Evolutionary conservation across 2,888 invertebrate genomes (phyloP).

Genomic region (Lasioglossum oenotherae): DNA sequence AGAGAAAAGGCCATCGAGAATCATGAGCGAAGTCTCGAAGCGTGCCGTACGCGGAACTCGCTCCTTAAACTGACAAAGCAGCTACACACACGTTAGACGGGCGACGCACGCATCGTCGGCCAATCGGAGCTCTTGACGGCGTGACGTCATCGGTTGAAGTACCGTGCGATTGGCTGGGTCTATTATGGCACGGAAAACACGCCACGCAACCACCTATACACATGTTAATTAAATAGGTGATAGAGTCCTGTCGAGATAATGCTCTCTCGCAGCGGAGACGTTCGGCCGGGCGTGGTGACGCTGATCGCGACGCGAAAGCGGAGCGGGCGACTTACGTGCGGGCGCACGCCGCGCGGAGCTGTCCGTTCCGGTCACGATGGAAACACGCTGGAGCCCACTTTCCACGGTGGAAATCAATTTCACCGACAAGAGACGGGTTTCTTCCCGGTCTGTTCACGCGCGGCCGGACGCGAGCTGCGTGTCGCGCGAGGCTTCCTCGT

Average conservation of each 20-base stretch:
- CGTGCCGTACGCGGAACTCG: conserved; percentile 70
- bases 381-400: conserved; percentile 69
- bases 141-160: conserved; percentile 80
- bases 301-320: conserved; percentile 50
- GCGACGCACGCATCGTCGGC: conserved; percentile 71
- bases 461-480: conserved; percentile 7
- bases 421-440: conserved; percentile 18
- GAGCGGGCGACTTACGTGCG: conserved; percentile 59
- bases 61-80: conserved; percentile 74
- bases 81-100: conserved; percentile 72
- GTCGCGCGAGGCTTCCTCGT: conserved; percentile 12
- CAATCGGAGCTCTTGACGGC: conserved; percentile 70
- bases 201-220: conserved; percentile 84
- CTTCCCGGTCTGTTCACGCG: neutral
- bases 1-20: conserved; percentile 39
- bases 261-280: conserved; percentile 49
- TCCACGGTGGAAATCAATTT: conserved; percentile 68
- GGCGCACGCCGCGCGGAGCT: conserved; percentile 46
- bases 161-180: conserved; percentile 80
- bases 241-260: conserved; percentile 73
- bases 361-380: conserved; percentile 66
- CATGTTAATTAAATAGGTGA: conserved; percentile 81
- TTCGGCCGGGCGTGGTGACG: conserved; percentile 73
- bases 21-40: conserved; percentile 65
- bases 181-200: conserved; percentile 83